phyloP scores from a whole-genome alignment of 2,113 vertebrate species.

The Megaceryle maxima region DNA sequence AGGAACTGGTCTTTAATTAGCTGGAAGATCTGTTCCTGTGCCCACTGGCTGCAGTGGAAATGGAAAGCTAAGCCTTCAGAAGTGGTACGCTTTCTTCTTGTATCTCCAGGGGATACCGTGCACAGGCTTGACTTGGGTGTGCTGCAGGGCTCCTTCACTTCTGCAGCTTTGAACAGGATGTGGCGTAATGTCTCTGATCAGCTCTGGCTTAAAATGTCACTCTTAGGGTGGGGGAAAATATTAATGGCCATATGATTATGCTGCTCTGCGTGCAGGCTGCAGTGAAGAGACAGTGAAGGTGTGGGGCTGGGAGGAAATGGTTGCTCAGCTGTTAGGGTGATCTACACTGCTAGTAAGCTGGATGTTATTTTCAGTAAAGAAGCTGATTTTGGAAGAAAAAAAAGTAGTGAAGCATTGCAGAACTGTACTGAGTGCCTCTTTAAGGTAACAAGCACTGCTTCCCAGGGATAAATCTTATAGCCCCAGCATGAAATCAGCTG shows the following conservation, averaged over 20 bases:
- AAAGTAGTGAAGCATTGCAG: neutral
- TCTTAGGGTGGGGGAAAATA: neutral
- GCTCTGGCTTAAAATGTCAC: neutral
- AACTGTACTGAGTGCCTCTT: neutral
- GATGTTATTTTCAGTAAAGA: neutral
- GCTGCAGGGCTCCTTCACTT: neutral
- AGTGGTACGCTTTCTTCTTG: accelerated
- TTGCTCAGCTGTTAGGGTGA: neutral
- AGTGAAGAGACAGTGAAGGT: neutral
- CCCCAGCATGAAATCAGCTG: neutral
- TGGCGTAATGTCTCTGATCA: neutral
- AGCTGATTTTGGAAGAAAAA: neutral
- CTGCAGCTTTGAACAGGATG: accelerated
- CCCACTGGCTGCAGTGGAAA: neutral
- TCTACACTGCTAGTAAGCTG: neutral
- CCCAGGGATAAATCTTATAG: neutral
- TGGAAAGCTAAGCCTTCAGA: neutral
- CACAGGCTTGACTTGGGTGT: neutral
- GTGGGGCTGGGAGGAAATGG: neutral
- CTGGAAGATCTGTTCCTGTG: neutral
- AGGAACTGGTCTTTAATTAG: neutral
- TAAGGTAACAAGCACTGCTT: neutral
- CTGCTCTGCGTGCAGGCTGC: neutral
- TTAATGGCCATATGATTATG: neutral
- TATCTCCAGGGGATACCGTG: neutral